These are phyloP conservation scores for Volucella zonaria DNA, from an alignment of 2,888 invertebrate genomes.

Conservation along the genomic window DNA sequence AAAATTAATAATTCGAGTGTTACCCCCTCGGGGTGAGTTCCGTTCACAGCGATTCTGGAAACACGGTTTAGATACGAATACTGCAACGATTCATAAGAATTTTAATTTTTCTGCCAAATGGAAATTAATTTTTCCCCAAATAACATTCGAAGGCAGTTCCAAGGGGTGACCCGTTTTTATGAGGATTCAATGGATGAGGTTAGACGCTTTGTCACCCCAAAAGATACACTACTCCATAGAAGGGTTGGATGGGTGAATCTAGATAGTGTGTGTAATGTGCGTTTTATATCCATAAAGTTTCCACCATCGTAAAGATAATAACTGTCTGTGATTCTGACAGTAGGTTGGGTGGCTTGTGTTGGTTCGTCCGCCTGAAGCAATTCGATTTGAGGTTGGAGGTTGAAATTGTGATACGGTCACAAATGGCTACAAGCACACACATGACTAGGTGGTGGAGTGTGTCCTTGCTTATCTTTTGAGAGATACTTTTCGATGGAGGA, in stretches of 20 bases:
- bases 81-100: constrained; percentile 60
- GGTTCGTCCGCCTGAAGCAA: constrained; percentile 51
- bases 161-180: constrained; percentile 35
- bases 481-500: neutral
- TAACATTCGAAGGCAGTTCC: constrained; percentile 58
- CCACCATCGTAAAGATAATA: constrained; percentile 57
- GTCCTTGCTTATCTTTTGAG: constrained; percentile 46
- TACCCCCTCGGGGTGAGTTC: constrained; percentile 49
- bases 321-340: constrained; percentile 34
- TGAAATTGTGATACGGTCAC: constrained; percentile 63
- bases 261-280: constrained; percentile 72
- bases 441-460: constrained; percentile 10
- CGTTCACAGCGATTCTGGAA: constrained; percentile 9
- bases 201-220: constrained; percentile 18
- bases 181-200: constrained; percentile 4
- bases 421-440: neutral
- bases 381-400: constrained; percentile 68
- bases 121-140: constrained; percentile 80
- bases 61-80: constrained; percentile 23
- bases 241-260: constrained; percentile 65
- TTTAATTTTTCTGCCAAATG: constrained; percentile 80
- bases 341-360: too few relatives aligned
- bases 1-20: constrained; percentile 80
- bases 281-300: constrained; percentile 73
- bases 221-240: constrained; percentile 1